Base-by-base conservation (phyloP, 2,113 vertebrate species). In the Fulmarus glacialis region DNA sequence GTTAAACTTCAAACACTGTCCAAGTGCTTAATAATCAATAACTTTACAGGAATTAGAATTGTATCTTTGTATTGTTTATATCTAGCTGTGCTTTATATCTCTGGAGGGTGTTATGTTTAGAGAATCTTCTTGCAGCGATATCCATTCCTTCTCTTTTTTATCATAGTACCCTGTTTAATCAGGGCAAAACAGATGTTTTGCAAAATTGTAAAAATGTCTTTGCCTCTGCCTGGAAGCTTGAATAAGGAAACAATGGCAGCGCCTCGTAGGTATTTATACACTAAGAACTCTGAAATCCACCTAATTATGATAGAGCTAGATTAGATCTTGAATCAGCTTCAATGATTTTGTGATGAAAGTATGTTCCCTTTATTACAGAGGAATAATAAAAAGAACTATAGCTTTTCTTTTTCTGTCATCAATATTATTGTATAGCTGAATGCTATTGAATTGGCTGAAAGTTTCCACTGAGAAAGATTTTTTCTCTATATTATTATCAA, bases 341-440 rank as follows among this genome's bases (percentile, higher is more conserved):
- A 96, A 86, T 52, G 88, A 80, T 95, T 94, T 92, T 93, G 29
- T 77, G 38, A 73, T 94, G 72, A 89, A 95, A 78, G 11, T 59
- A 43, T 59, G 12, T 63, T 70, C 84, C 20, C 5, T 84, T 95
- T 93, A 59, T 91, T 73, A 62, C 2, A 53, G 40, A 75, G 19
- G 59, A 73, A 68, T 56, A 72, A 90, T 66, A 84, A 85, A 75
- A 89, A 45, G 27, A 75, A 38, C 30, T 66, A 60, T 30, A 83
- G 15, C 12, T 81, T 96, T 87, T 83, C 15, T 87, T 71, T 43
- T 89, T 77, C 62, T 96, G 64, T 94, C 53, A 0, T 92, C 72
- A 68, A 22, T 94, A 60, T 89, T 82, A 70, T 88, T 91, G 32
- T 70, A 43, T 29, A 73, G 8, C 27, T 82, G 62, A 95, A 70